phyloP scores from a whole-genome alignment of 2,888 invertebrate genomes.

The Notocelia uddmanniana region DNA sequence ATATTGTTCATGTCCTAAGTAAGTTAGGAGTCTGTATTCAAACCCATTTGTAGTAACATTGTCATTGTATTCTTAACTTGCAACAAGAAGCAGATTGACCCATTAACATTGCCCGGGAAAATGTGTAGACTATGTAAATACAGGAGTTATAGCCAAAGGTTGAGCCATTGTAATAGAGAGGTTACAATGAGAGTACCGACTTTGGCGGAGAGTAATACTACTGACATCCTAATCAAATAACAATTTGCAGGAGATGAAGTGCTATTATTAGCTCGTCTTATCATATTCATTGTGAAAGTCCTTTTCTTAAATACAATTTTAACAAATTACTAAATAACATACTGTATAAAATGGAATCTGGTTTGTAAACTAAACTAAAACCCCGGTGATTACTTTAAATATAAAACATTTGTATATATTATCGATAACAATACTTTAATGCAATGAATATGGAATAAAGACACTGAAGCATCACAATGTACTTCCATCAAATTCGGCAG shows the following conservation, averaged over 20 bases:
- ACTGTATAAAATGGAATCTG: too few species aligned
- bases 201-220: slow-evolving; percentile 21
- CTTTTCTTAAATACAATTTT: background rate
- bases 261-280: background rate
- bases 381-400: too few species aligned
- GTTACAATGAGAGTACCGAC: slow-evolving; percentile 13
- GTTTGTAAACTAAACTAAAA: too few species aligned
- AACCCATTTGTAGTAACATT: too few species aligned
- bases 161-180: slow-evolving; percentile 16
- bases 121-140: background rate
- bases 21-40: too few species aligned
- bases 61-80: too few species aligned
- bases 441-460: background rate
- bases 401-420: too few species aligned
- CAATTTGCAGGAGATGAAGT: background rate
- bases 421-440: too few species aligned
- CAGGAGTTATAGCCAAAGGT: slow-evolving; percentile 21
- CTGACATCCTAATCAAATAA: background rate
- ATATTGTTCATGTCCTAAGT: too few species aligned
- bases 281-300: background rate
- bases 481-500: background rate
- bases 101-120: background rate
- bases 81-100: background rate
- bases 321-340: background rate
- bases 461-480: background rate